Base-by-base conservation (phyloP, 2,113 vertebrate genomes). In the Eublepharis macularius region DNA sequence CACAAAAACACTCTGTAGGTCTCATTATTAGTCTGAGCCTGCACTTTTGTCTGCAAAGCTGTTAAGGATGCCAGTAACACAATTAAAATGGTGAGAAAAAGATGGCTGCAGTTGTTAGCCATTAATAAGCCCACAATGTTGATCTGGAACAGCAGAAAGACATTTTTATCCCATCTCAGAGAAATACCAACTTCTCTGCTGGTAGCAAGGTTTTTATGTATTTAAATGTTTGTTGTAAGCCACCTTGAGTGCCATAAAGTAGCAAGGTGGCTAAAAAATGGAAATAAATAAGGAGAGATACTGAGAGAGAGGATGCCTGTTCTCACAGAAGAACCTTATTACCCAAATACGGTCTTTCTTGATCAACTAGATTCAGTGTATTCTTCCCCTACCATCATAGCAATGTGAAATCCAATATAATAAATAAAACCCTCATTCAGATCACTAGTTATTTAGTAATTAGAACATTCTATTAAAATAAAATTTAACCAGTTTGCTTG, bases 31-130 rank as follows among this genome's bases (percentile, higher is more conserved):
- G n/a, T 51, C 10, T 21, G 29, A 74, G 26, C 21, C 32, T 6
- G 39, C 80, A 43, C 65, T 24, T 66, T 34, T 80, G 16, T 8
- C 3, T 74, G 14, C 16, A 26, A 80, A 43, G 5, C 19, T 47
- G 29, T 89, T 87, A 24, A 84, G 78, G 32, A 70, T 84, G 57
- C 43, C 76, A 63, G 47, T 10, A 74, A 41, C 29, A 72, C 68
- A 87, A 69, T 34, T 65, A 34, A 83, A n/a, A 41, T 66, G 13
- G 69, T 39, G 83, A 78, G 63, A 24, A 65, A 72, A 77, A 66
- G 68, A 80, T 76, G 21, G 84, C 65, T 81, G 39, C 32, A 83
- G 76, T 24, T 39, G 76, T 57, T 60, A 86, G 9, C 43, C 47
- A 69, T 49, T 11, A 83, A 19, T 45, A 24, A 51, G 57, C n/a